Evolutionary conservation across 1,140 invertebrate species (phyloP), one percentile per base, ranked within the genome.

Genomic region (Diuraphis noxia): DNA sequence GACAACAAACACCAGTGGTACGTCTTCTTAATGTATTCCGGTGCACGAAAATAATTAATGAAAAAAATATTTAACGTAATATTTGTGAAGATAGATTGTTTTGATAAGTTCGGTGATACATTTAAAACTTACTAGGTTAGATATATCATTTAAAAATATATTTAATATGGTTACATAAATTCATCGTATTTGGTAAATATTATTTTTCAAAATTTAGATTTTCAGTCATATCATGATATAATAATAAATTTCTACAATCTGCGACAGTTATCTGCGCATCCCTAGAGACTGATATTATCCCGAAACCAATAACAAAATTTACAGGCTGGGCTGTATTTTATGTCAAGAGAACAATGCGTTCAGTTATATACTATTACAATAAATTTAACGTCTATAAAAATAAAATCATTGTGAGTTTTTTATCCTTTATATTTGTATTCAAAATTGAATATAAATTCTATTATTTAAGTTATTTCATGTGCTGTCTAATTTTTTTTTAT

Each of bases 231-330:
- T n/a, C 40, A n/a, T 41, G 10, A 46, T 43, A 43, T n/a, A 7
- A 43, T 84, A 43, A 84, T 43, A 43, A 84, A 84, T 84, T 41
- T 84, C 82, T 43, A 43, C 30, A 84, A 84, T 34, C 40, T n/a
- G 40, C 2, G 82, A 43, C 82, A 84, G 82, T 84, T 43, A 84
- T 84, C 13, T 34, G 17, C 17, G 17, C 13, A n/a, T 43, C 82
- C 40, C 82, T n/a, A n/a, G 82, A 84, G 82, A 84, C 82, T 84
- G 30, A 84, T 84, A 84, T 19, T 43, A 84, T 43, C 9, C 23
- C 30, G 5, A 84, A 84, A 34, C 82, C 82, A 41, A 84, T 84
- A 43, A 84, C 17, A n/a, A 41, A 84, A 84, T 84, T 34, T 84
- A 43, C 40, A n/a, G 25, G 43, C 30, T 84, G n/a, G 41, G 17